A percentile compares a stretch with the other conserved stretches of the same genome.
These are phyloP conservation scores for Coelogynopora nodosa DNA, from an alignment of 2,888 invertebrate genomes.

Conservation along the genomic window DNA sequence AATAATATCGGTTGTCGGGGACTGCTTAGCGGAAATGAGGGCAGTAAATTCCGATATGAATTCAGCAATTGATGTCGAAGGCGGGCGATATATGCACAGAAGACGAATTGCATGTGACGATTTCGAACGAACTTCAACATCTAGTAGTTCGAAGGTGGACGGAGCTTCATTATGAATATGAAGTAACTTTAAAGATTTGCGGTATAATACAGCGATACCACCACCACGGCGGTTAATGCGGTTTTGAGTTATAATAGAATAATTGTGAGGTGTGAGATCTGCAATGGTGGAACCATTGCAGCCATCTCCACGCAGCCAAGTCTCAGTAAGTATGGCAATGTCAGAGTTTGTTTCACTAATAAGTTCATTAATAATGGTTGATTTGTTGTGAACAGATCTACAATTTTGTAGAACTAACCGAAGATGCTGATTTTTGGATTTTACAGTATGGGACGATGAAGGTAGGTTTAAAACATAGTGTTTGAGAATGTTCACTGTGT, in stretches of 20 bases:
- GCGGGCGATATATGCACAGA: background rate
- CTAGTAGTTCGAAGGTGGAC: background rate
- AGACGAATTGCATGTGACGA: background rate
- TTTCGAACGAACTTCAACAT: background rate
- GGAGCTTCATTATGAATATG: background rate
- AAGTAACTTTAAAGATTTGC: background rate
- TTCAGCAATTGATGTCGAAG: too few species aligned
- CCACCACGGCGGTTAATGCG: background rate
- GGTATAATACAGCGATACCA: background rate
- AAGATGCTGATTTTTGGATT: too few species aligned
- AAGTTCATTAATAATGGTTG: background rate
- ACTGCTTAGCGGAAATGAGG: too few species aligned
- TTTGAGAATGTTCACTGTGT: too few species aligned
- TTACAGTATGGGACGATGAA: too few species aligned
- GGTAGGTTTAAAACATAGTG: too few species aligned
- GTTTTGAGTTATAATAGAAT: background rate
- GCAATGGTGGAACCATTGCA: background rate
- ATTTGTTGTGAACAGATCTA: conserved; percentile 12
- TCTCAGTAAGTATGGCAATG: background rate
- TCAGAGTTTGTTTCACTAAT: background rate
- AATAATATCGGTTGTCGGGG: too few species aligned
- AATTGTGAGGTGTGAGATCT: background rate
- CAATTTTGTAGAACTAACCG: conserved; percentile 26
- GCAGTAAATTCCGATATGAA: too few species aligned
- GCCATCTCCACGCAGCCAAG: background rate